Percentiles rank a stretch among this genome's conserved stretches.
Conservation (phyloP, 2,113 vertebrate genomes). For the human region GRCh38 chr15:44850501-44851000, state of each 20-base stretch:
- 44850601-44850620: background rate
- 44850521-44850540: background rate
- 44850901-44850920: background rate
- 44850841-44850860: background rate
- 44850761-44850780: background rate
- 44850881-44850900: background rate
- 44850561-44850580: background rate
- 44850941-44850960: background rate
- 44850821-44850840: background rate
- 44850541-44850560: background rate
- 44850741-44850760: background rate
- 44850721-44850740: background rate
- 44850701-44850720: background rate
- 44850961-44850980: background rate
- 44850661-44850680: background rate
- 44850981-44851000: background rate
- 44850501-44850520: background rate
- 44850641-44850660: background rate
- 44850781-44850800: background rate
- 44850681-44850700: too few species aligned
- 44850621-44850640: background rate
- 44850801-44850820: background rate
- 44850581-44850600: background rate
- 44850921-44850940: conserved; percentile 3
- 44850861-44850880: background rate